A percentile compares a stretch with the other conserved stretches of the same genome.
Evolutionary conservation across 2,113 vertebrate genomes (phyloP).

Genomic region (Sinosuthora webbiana): DNA sequence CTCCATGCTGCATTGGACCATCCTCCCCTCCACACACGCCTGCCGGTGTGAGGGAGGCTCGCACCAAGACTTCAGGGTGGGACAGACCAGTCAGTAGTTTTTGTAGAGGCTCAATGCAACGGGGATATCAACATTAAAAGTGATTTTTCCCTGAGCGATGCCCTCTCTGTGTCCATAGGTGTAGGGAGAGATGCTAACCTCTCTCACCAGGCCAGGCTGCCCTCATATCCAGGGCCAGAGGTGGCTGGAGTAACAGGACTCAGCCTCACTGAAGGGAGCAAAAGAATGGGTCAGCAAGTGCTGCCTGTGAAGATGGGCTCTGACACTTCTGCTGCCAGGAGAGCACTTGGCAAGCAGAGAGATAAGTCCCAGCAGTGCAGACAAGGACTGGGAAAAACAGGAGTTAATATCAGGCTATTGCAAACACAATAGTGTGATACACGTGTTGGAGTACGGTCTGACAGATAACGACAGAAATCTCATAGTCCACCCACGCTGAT

Average conservation of each 20-base stretch:
- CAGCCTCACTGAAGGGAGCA: background rate
- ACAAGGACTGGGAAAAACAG: background rate
- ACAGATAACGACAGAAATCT: background rate
- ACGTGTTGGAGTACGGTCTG: background rate
- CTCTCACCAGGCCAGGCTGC: background rate
- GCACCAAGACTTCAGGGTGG: rapidly evolving
- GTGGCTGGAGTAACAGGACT: background rate
- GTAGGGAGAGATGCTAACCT: background rate
- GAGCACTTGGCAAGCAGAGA: background rate
- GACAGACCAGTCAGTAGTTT: conserved; percentile 21
- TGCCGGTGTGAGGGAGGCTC: background rate
- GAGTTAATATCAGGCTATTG: background rate
- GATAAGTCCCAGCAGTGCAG: background rate
- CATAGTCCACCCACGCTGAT: background rate
- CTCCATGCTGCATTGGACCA: background rate
- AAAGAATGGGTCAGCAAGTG: background rate
- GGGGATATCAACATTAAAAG: conserved; percentile 35
- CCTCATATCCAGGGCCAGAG: rapidly evolving
- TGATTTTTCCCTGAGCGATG: background rate
- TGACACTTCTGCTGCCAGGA: background rate
- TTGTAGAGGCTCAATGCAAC: conserved; percentile 23
- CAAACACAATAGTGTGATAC: conserved; percentile 16
- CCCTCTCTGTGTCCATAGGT: background rate
- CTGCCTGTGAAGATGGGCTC: background rate
- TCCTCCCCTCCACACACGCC: background rate